Evolutionary conservation across 2,888 invertebrate genomes (phyloP), one percentile per base, ranked within the genome.

Genomic region (Agapetus fuscipes): DNA sequence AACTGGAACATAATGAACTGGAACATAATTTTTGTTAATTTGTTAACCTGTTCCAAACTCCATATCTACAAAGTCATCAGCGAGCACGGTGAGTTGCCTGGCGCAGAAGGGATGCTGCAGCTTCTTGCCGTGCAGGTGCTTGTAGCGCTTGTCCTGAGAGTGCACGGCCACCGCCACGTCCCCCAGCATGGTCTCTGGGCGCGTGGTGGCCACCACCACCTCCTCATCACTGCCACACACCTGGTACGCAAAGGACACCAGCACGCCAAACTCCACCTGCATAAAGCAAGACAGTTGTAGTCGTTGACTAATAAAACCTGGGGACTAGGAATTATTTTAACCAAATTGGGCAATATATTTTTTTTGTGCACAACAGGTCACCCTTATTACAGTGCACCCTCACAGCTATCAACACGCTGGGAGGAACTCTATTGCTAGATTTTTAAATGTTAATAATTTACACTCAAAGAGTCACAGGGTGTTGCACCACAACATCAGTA

Each of bases 131-230:
- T 90, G 77, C 33, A 93, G 64, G 53, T 80, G 78, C 41, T 74
- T 76, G 58, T 95, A 98, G 52, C 97, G 76, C 3, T 64, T 59
- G 55, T 98, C 95, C 2, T 84, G 72, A 0, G 98, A 97, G 66
- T 99, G 87, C 1, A 99, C 95, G n/a, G 97, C 97, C 2, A 99
- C 83, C 1, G 94, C 98, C 0, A 91, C 87, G 61, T 99, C 98
- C 2, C 97, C 89, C 9, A 98, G 66, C 90, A 99, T 96, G 1
- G 98, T 99, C 70, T 99, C 98, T 16, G 96, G 81, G 53, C 98
- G 83, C 0, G 98, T 99, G 2, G 98, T 99, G 1, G 97, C 94
- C 16, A 99, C 96, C 37, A 90, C 71, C 27, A 95, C 71, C 63
- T 89, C 90, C 33, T 90, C 90, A 17, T 74, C 72, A 0, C 69